Evolutionary conservation across 92 coral and sea anemone genomes (phyloP).

Genomic region (Virgularia gustaviana): DNA sequence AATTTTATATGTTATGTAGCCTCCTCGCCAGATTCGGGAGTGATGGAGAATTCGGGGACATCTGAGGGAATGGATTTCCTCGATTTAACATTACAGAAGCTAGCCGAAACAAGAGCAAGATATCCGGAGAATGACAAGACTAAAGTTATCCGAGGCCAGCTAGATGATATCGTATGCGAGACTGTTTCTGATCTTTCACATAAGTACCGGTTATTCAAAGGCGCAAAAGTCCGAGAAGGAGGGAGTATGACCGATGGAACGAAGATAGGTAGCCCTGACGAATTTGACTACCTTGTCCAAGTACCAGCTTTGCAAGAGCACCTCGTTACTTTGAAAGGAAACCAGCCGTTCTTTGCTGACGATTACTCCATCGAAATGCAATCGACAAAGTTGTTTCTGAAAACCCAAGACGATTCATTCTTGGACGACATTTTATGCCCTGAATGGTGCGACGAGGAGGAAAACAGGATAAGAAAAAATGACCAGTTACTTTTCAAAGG

Average conservation of each 20-base stretch:
- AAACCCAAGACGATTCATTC: constrained; percentile 43
- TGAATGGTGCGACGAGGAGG: constrained; percentile 59
- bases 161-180: constrained; percentile 26
- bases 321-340: neutral
- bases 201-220: constrained; percentile 49
- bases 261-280: constrained; percentile 54
- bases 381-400: constrained; percentile 51
- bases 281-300: constrained; percentile 51
- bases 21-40: no score
- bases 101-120: constrained; percentile 43
- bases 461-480: constrained; percentile 43
- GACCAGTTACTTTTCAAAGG: constrained; percentile 46
- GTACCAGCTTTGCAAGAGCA: constrained; percentile 41
- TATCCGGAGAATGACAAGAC: constrained; percentile 40
- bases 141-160: constrained; percentile 19
- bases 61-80: no score
- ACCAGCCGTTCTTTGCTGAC: constrained; percentile 41
- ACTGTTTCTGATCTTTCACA: constrained; percentile 41
- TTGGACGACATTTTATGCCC: constrained; percentile 57
- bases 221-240: constrained; percentile 44
- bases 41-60: no score
- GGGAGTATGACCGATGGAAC: constrained; percentile 63
- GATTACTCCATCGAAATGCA: constrained; percentile 44
- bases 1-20: no score
- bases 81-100: constrained; percentile 23